Conservation (phyloP, 2,888 invertebrate genomes). For the Oligia latruncula region DNA sequence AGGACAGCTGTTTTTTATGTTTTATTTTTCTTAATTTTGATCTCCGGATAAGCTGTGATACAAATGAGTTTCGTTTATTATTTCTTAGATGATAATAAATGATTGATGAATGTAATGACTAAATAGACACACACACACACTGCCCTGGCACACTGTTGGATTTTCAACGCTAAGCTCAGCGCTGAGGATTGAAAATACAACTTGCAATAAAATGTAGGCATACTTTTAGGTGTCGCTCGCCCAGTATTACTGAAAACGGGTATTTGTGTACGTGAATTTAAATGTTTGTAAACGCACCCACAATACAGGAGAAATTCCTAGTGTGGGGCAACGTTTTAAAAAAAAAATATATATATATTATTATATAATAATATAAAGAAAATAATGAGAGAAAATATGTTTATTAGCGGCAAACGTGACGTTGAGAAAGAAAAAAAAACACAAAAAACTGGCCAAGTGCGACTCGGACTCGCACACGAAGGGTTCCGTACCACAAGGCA, state of each 20-base stretch:
- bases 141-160: too few species aligned
- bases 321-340: too few species aligned
- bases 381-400: neutral
- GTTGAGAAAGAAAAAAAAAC: neutral
- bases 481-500: too few species aligned
- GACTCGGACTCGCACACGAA: too few species aligned
- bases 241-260: neutral
- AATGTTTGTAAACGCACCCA: too few species aligned
- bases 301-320: too few species aligned
- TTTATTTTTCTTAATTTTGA: slow-evolving; percentile 41
- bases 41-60: slow-evolving; percentile 1
- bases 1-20: slow-evolving; percentile 18
- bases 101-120: neutral
- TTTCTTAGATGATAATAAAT: neutral
- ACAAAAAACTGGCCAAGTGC: too few species aligned
- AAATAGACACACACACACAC: too few species aligned
- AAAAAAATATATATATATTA: too few species aligned
- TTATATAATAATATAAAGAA: neutral
- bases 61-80: slow-evolving; percentile 1
- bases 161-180: neutral
- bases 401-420: too few species aligned
- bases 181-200: neutral
- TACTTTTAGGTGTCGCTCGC: too few species aligned
- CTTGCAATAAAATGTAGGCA: neutral
- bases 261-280: too few species aligned